Base-by-base conservation (phyloP, 2,797 vertebrate species). In the Sandelia bainsii region DNA sequence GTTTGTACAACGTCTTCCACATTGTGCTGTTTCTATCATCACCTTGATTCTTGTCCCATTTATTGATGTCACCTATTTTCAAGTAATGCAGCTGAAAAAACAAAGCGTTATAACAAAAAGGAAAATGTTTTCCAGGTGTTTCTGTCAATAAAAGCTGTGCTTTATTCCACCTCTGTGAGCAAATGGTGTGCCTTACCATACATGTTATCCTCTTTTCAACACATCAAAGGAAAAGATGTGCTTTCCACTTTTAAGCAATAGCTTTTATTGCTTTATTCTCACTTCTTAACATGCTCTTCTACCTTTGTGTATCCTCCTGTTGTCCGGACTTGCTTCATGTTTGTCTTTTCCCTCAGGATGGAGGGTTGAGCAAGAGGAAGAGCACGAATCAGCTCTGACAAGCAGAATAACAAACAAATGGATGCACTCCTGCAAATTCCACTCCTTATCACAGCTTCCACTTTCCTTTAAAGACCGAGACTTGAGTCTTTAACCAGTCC, bases 161-260 rank as follows among this genome's bases (percentile, higher is more conserved):
- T 75, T 75, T 51, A n/a, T 73, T 74, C 76, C 54, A 56, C 54
- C 58, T 44, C 19, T 10, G 19, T 37, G 77, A 85, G 81, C 68
- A 69, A 81, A 76, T 87, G 73, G 78, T 60, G 67, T 64, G 76
- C 71, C 84, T 66, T 49, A 27, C 69, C 79, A 13, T 39, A 45
- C 51, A 16, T n/a, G 22, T 25, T 50, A 76, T 61, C 46, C n/a
- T 60, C 69, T 72, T 51, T 19, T 39, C 71, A 37, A 32, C 60
- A 83, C 86, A 77, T 87, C 80, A 79, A 81, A 89, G 70, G 42
- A 56, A 40, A 54, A 69, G 62, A 75, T 12, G 62, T 50, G 50
- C 25, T 70, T 70, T 72, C 69, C 58, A 73, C 62, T 69, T 78
- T 81, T 58, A 32, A 70, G 69, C 73, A 51, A 64, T 19, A 14